A percentile compares a stretch with the other conserved stretches of the same genome.
Evolutionary conservation across 64 coral and sea anemone species (phyloP).

Genomic region (Montipora efflorescens): DNA sequence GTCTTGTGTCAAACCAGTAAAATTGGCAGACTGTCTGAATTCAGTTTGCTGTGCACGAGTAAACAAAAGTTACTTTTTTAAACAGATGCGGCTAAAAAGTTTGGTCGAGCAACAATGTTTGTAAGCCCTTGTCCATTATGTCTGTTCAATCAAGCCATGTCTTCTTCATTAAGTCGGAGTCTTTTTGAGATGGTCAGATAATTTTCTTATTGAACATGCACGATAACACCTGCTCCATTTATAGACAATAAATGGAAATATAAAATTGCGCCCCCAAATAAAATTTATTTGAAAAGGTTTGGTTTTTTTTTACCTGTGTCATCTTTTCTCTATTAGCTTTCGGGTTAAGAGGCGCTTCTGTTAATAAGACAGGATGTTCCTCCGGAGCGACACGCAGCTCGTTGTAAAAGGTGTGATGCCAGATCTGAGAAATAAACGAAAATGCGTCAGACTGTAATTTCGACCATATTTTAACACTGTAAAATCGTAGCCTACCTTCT

Average conservation of each 20-base stretch:
- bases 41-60: background rate
- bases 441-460: background rate
- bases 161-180: background rate
- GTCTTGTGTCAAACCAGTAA: background rate
- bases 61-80: background rate
- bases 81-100: background rate
- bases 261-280: background rate
- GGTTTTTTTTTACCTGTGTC: slow-evolving; percentile 60
- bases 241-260: background rate
- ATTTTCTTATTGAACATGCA: background rate
- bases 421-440: slow-evolving; percentile 56
- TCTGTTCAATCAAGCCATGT: background rate
- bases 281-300: background rate
- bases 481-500: slow-evolving; percentile 64
- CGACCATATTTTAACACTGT: background rate
- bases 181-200: background rate
- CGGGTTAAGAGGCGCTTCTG: slow-evolving; percentile 78
- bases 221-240: background rate
- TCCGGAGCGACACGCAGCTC: slow-evolving; percentile 76
- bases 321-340: slow-evolving; percentile 87
- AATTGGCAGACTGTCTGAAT: background rate
- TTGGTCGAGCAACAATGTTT: background rate
- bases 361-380: slow-evolving; percentile 71
- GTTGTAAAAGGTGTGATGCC: slow-evolving; percentile 82
- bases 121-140: background rate